These are phyloP conservation scores for Anomalospiza imberbis DNA, from an alignment of 2,797 vertebrate species.

Conservation along the genomic window DNA sequence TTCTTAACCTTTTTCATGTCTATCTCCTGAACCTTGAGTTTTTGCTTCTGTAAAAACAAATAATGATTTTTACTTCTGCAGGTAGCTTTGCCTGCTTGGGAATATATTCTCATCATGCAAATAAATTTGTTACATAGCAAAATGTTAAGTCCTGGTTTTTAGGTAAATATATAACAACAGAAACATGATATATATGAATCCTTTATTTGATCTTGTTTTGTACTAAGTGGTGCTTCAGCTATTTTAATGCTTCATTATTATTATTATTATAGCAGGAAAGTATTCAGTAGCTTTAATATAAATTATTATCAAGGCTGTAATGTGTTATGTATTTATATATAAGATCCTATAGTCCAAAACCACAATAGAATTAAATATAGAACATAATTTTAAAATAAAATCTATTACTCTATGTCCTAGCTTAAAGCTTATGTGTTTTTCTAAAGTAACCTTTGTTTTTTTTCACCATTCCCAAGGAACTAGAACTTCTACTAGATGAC, in stretches of 20 bases:
- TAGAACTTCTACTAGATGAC: not conserved
- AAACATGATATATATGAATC: not conserved
- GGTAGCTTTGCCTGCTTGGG: not conserved
- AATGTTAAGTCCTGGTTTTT: not conserved
- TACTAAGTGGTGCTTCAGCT: not conserved
- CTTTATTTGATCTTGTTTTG: not conserved
- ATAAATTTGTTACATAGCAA: not conserved
- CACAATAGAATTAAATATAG: not conserved
- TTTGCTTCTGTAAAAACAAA: not conserved
- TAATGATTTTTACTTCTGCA: not conserved
- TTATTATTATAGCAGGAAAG: not conserved
- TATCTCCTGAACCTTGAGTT: not conserved
- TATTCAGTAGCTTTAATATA: not conserved
- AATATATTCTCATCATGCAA: not conserved
- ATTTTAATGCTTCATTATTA: not conserved
- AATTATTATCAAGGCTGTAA: not conserved
- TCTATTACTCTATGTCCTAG: not conserved
- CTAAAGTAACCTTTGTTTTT: not conserved
- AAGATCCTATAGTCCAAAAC: not conserved
- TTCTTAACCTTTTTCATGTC: not conserved
- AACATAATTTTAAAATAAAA: not conserved
- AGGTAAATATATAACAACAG: not conserved
- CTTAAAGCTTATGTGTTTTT: not conserved
- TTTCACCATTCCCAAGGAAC: not conserved
- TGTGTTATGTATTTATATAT: not conserved